Base-by-base conservation (phyloP, 2,113 vertebrate species). In the Kryptolebias marmoratus region DNA sequence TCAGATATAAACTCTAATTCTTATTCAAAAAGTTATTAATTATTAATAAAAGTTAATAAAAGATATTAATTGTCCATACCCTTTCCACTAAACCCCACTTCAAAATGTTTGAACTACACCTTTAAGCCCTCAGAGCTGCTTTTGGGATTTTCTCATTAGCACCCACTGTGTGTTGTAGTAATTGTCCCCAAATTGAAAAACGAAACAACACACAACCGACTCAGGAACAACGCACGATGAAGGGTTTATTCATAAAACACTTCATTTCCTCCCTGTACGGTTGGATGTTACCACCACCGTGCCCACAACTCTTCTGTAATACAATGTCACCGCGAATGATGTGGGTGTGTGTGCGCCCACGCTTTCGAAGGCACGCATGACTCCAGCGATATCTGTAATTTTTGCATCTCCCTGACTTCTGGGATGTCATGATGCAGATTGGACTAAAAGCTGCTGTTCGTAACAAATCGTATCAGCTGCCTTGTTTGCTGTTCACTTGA, bases 391-490 rank as follows among this genome's bases (percentile, higher is more conserved):
- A 39, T 72, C 72, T 79, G 70, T 31, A 69, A 73, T 36, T 55
- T 63, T 18, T 74, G 62, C 67, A 55, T 68, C 64, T 56, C 55
- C 71, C 48, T 56, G 62, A 72, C 79, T 81, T 55, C 68, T 60
- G 58, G 58, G 62, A 72, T 63, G 70, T 79, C 14, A 11, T 44
- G 64, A 80, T 71, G 60, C 63, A 79, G 73, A 81, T 59, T 63
- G 75, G 75, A 66, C 56, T 68, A 75, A 87, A 73, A 32, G 74
- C 68, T 53, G 79, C 69, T 6, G 53, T 77, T 74, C 60, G 47
- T 67, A 62, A 66, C 45, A 1, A 70, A 59, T 77, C 57, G 54
- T 42, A 73, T 68, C 73, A 75, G 52, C 63, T 52, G 50, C 64
- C 55, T 68, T 71, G 66, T 73, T 75, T 72, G 68, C 58, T 11